These are phyloP conservation scores for Uropsilus gracilis DNA, from an alignment of 2,113 vertebrate genomes.

Conservation along the genomic window DNA sequence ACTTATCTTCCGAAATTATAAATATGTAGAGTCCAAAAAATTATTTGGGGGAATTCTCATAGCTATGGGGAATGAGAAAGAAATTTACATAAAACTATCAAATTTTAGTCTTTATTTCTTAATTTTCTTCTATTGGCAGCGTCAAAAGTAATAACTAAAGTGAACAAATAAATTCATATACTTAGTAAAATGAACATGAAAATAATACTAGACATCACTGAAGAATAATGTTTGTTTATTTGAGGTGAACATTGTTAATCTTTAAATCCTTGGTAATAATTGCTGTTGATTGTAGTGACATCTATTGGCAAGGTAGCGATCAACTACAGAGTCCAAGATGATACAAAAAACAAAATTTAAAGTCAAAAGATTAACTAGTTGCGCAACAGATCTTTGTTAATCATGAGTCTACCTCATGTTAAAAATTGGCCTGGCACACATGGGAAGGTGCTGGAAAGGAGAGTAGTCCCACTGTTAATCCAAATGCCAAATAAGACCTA, in stretches of 20 bases:
- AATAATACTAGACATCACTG: neutral
- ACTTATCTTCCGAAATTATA: conserved; percentile 65
- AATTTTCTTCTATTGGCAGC: conserved; percentile 48
- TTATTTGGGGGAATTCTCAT: no score
- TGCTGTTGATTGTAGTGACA: conserved; percentile 87
- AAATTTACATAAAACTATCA: conserved; percentile 64
- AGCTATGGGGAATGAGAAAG: conserved; percentile 69
- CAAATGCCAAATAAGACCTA: neutral
- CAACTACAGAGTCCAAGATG: conserved; percentile 25
- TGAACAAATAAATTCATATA: neutral
- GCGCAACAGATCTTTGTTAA: neutral
- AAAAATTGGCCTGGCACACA: neutral
- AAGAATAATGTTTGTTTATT: neutral
- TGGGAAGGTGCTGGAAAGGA: neutral
- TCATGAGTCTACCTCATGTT: neutral
- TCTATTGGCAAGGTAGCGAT: conserved; percentile 84
- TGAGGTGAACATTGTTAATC: conserved; percentile 37
- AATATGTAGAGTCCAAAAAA: conserved; percentile 63
- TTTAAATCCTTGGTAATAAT: conserved; percentile 60
- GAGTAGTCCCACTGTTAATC: no score
- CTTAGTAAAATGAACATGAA: conserved; percentile 39
- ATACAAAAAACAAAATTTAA: neutral
- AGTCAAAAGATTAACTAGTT: neutral
- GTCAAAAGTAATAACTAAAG: conserved; percentile 44
- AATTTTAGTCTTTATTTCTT: conserved; percentile 43